Percentiles rank a stretch among this genome's conserved stretches.
Conservation (phyloP, 2,797 vertebrate genomes). For the Oophaga sylvatica region DNA sequence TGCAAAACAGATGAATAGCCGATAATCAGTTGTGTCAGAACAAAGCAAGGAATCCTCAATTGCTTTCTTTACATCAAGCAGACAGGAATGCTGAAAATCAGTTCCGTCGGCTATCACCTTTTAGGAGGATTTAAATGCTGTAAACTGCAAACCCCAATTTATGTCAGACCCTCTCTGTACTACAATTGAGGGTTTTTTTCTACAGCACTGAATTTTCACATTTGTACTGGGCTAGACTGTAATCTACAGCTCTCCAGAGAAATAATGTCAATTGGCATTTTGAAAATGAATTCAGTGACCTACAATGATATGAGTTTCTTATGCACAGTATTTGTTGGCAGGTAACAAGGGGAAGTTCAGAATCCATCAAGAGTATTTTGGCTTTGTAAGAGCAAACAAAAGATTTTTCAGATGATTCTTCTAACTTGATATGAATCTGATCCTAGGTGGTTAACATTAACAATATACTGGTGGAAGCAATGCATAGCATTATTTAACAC, state of each 20-base stretch:
- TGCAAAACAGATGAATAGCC: constrained; percentile 55
- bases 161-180: constrained; percentile 55
- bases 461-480: constrained; percentile 14
- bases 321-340: constrained; percentile 79
- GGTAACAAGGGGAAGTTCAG: constrained; percentile 66
- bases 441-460: constrained; percentile 53
- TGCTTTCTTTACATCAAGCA: neutral
- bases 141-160: constrained; percentile 62
- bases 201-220: constrained; percentile 77
- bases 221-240: constrained; percentile 77
- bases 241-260: constrained; percentile 80
- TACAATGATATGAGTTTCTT: constrained; percentile 87
- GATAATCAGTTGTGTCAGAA: constrained; percentile 53
- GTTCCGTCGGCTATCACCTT: constrained; percentile 55
- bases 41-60: constrained; percentile 41
- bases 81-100: neutral
- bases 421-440: constrained; percentile 59
- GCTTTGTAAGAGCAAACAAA: constrained; percentile 66
- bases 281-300: constrained; percentile 96
- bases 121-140: constrained; percentile 63
- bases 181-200: constrained; percentile 67
- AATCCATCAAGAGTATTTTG: constrained; percentile 66
- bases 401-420: constrained; percentile 62
- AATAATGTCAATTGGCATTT: constrained; percentile 87
- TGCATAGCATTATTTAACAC: constrained; percentile 7